phyloP scores from a whole-genome alignment of 2,797 vertebrate genomes.

The Danio jaintianensis region DNA sequence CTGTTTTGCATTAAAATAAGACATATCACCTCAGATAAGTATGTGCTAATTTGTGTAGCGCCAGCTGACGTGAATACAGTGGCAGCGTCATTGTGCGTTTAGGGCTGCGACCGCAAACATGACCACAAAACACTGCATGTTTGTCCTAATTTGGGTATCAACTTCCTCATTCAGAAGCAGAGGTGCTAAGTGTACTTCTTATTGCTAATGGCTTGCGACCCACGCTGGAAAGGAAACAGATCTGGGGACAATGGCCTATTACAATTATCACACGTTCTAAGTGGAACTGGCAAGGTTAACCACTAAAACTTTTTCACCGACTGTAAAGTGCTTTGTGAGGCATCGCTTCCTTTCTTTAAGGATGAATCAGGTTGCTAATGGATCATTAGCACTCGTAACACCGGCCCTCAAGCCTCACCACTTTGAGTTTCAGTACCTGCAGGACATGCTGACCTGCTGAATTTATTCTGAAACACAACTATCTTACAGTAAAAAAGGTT shows the following conservation, averaged over 20 bases:
- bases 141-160: constrained; percentile 35
- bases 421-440: not conserved
- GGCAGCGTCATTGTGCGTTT: not conserved
- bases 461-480: not conserved
- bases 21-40: constrained; percentile 66
- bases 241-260: constrained; percentile 60
- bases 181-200: constrained; percentile 71
- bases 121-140: not conserved
- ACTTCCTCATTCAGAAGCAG: constrained; percentile 48
- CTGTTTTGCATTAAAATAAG: constrained; percentile 80
- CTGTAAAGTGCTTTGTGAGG: constrained; percentile 44
- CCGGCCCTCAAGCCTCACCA: not conserved
- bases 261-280: constrained; percentile 57
- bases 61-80: constrained; percentile 43
- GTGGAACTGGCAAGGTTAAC: constrained; percentile 33
- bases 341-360: constrained; percentile 9
- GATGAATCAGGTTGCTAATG: constrained; percentile 37
- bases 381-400: constrained; percentile 14
- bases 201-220: constrained; percentile 65
- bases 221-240: constrained; percentile 45
- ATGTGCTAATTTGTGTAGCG: constrained; percentile 72
- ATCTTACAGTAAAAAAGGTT: no score
- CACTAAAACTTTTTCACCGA: constrained; percentile 33
- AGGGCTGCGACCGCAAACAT: constrained; percentile 2
- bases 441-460: not conserved